phyloP scores from a whole-genome alignment of 2,888 invertebrate species.

The Elgonia sp. region DNA sequence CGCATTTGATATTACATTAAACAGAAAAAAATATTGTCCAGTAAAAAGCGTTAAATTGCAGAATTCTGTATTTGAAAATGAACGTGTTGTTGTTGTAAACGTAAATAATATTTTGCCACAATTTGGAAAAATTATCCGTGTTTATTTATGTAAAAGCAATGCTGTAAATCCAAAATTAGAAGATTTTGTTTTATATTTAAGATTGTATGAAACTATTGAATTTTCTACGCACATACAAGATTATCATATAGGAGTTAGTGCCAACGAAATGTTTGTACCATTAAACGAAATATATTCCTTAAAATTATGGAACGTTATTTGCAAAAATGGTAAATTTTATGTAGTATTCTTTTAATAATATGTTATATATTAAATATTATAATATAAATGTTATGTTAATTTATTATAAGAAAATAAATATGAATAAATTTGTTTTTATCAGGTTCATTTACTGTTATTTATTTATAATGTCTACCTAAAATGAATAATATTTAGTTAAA shows the following conservation, averaged over 20 bases:
- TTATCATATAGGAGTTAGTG: not conserved
- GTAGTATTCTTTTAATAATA: not conserved
- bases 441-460: no score
- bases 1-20: no score
- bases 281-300: not conserved
- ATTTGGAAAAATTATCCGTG: conserved; percentile 2
- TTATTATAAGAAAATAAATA: no score
- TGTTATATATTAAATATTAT: no score
- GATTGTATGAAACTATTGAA: not conserved
- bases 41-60: no score
- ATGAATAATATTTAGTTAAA: no score
- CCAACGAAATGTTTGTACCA: not conserved
- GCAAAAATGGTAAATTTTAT: not conserved
- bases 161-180: not conserved
- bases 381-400: no score
- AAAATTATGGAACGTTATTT: not conserved
- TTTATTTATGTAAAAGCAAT: not conserved
- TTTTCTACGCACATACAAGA: not conserved
- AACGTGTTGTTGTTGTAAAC: not conserved
- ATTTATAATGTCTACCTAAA: no score
- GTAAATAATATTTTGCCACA: not conserved
- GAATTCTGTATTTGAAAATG: not conserved
- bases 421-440: no score
- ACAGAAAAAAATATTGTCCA: no score
- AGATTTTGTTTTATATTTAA: conserved; percentile 6